Conservation (phyloP, 2,888 invertebrate species). For the Deilephila elpenor region DNA sequence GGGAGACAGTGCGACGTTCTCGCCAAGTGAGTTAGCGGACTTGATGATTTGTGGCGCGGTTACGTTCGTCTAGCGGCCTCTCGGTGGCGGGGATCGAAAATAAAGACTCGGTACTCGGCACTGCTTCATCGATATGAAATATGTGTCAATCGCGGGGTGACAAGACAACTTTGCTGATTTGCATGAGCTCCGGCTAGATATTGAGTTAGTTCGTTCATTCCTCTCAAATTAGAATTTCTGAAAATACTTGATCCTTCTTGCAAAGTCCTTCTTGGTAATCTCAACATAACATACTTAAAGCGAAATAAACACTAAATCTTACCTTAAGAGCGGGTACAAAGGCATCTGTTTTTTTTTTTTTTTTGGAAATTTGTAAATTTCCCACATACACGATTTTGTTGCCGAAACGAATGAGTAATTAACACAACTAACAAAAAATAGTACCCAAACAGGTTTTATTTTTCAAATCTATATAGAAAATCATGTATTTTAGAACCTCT, state of each 20-base stretch:
- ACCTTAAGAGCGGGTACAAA: too few relatives aligned
- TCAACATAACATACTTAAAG: constrained; percentile 27
- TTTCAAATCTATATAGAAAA: background rate
- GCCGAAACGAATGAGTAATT: constrained; percentile 53
- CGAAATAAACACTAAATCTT: background rate
- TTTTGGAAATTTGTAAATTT: too few relatives aligned
- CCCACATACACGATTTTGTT: constrained; percentile 46
- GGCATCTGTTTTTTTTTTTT: too few relatives aligned
- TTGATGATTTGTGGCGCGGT: constrained; percentile 77
- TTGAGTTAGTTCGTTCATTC: background rate
- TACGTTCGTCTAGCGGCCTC: constrained; percentile 69
- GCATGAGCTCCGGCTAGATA: background rate
- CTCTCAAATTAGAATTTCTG: constrained; percentile 49
- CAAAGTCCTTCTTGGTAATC: constrained; percentile 33
- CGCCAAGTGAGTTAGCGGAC: constrained; percentile 68
- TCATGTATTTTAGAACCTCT: background rate
- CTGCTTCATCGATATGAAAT: background rate
- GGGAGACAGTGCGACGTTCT: constrained; percentile 46
- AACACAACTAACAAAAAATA: constrained; percentile 37
- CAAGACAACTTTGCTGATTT: constrained; percentile 1
- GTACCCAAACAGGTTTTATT: constrained; percentile 12
- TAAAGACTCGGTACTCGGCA: background rate
- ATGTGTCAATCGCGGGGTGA: background rate
- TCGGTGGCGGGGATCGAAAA: constrained; percentile 44
- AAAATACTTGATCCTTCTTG: constrained; percentile 43